Evolutionary conservation across 1,140 invertebrate species (phyloP).

Genomic region (Tribolium madens): DNA sequence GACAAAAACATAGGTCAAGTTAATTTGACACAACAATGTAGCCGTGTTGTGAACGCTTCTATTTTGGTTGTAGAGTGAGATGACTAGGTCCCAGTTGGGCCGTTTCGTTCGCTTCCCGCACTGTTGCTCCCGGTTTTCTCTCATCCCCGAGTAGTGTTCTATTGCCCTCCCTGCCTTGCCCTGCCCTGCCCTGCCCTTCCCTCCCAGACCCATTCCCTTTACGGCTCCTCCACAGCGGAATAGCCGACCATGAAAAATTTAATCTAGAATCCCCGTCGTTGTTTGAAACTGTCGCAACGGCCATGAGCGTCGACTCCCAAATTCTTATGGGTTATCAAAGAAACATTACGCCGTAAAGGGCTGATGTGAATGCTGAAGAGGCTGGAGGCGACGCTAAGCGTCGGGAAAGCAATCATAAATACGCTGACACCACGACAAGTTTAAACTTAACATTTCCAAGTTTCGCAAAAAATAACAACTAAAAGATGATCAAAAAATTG

Average conservation of each 20-base stretch:
- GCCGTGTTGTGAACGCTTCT: slow-evolving; percentile 37
- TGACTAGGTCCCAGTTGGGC: slow-evolving; percentile 51
- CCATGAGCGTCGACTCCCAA: slow-evolving; percentile 28
- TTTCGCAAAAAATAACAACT: too few relatives aligned
- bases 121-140: slow-evolving; percentile 53
- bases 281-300: slow-evolving; percentile 57
- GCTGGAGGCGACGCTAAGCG: background rate
- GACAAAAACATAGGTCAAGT: slow-evolving; percentile 44
- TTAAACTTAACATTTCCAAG: too few relatives aligned
- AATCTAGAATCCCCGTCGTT: slow-evolving; percentile 57
- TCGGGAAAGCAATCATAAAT: background rate
- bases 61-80: slow-evolving; percentile 47
- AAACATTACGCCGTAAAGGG: slow-evolving; percentile 6
- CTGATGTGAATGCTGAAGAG: background rate
- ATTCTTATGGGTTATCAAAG: slow-evolving; percentile 39
- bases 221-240: slow-evolving; percentile 43
- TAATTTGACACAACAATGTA: slow-evolving; percentile 53
- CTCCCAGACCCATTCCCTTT: slow-evolving; percentile 41
- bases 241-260: slow-evolving; percentile 60
- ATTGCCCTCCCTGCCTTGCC: slow-evolving; percentile 23
- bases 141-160: slow-evolving; percentile 31
- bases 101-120: slow-evolving; percentile 51
- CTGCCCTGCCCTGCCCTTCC: too few relatives aligned
- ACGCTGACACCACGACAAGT: background rate
- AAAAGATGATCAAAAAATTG: too few relatives aligned